Base-by-base conservation (phyloP, 2,113 vertebrate genomes). In the Lophura nycthemera region DNA sequence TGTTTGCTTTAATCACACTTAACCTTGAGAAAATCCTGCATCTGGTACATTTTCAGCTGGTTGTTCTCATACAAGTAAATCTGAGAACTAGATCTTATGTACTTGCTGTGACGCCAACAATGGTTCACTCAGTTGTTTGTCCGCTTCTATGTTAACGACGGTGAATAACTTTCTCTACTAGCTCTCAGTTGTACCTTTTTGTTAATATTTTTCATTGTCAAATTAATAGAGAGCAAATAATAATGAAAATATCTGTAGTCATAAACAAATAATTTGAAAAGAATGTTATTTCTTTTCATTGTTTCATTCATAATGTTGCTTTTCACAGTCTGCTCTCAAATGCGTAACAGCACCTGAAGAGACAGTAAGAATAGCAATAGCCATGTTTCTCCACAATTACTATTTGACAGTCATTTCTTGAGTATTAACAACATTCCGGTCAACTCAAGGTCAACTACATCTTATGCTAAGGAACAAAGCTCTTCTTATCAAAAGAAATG, bases 1-100 rank as follows among this genome's bases (percentile, higher is more conserved):
- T 63, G 61, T 32, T 59, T 17, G 34, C 63, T 92, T 83, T 80
- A 96, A 95, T 91, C 89, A 85, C 69, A 92, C 95, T 94, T 96
- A 96, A 96, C 92, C 96, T 96, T 93, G 83, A 92, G 24, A 93
- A 95, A 96, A 96, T 85, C 88, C 69, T 93, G 89, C 47, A 95
- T 67, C 88, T 91, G 86, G 77, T 86, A 83, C 48, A 83, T 77
- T 91, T 97, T 60, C 95, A 96, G 88, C 86, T 92, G 85, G 78
- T 82, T 91, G 79, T 82, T 87, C 91, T 95, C 80, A 85, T 43
- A 89, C 89, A 36, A 38, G 48, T 79, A 92, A 95, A 91, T 83
- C 5, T 76, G 75, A 95, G 95, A 96, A 92, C 19, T 81, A 94
- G 25, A 82, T 79, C 81, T 91, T 96, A 94, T 88, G 84, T 85